These are phyloP conservation scores for Aporophyla lueneburgensis DNA, from an alignment of 2,888 invertebrate genomes.

Conservation along the genomic window DNA sequence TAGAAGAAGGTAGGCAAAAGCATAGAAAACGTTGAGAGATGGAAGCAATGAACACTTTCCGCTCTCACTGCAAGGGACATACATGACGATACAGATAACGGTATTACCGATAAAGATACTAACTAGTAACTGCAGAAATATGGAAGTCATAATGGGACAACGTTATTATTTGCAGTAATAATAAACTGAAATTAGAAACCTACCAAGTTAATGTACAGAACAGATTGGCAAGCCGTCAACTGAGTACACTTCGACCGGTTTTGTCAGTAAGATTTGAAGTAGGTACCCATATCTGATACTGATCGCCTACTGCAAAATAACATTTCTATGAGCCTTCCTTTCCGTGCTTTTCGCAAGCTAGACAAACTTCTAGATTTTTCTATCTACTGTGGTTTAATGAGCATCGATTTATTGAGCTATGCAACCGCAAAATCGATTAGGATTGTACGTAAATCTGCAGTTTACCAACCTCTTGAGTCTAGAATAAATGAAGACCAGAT, in stretches of 20 bases:
- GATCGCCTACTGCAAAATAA: slow-evolving; percentile 31
- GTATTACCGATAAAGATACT: slow-evolving; percentile 20
- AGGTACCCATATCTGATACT: slow-evolving; percentile 36
- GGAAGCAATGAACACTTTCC: not conserved
- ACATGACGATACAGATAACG: slow-evolving; percentile 37
- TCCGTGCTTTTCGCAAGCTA: slow-evolving; percentile 22
- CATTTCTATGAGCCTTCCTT: slow-evolving; percentile 40
- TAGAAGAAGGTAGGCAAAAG: not conserved
- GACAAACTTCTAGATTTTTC: slow-evolving; percentile 13
- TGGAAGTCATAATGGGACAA: slow-evolving; percentile 42
- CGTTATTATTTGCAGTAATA: slow-evolving; percentile 52
- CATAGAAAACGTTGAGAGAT: slow-evolving; percentile 16
- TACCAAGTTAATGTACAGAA: slow-evolving; percentile 29
- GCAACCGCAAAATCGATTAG: slow-evolving; percentile 39
- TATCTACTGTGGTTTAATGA: slow-evolving; percentile 21
- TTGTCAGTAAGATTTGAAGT: slow-evolving; percentile 41
- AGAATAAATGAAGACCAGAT: slow-evolving; percentile 24
- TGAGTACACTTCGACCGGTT: slow-evolving; percentile 53
- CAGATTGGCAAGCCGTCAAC: slow-evolving; percentile 54
- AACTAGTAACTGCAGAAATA: slow-evolving; percentile 27
- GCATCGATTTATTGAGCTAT: slow-evolving; percentile 40
- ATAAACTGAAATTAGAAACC: slow-evolving; percentile 52
- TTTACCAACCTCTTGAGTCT: slow-evolving; percentile 13
- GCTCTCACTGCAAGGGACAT: slow-evolving; percentile 20
- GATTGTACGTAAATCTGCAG: slow-evolving; percentile 61